Evolutionary conservation across 2,113 vertebrate genomes (phyloP), one percentile per base, ranked within the genome.

Genomic region (Euleptes europaea): DNA sequence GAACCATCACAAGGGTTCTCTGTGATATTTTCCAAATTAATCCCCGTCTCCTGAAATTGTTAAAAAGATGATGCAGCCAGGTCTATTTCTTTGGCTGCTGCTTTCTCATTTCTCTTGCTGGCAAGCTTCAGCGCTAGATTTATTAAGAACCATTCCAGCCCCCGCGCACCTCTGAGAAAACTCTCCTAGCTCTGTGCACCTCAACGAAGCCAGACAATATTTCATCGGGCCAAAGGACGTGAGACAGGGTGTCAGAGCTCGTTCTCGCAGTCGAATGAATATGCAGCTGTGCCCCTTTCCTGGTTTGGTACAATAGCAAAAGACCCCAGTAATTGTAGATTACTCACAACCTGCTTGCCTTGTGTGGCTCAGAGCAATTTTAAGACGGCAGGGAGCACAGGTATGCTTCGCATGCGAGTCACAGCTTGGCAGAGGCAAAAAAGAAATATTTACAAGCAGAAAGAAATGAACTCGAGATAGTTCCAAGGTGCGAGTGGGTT

Each of bases 271-370:
- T 42, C 90, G 88, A 91, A 90, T 86, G 76, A 85, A 51, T 86
- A 88, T 92, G 84, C 86, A 93, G 84, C 89, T 79, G 70, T 35
- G n/a, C 89, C 82, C 75, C 40, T 78, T 60, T 65, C 63, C 83
- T 66, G 80, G 92, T 91, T 91, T 89, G 74, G 84, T 76, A 81
- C 83, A 89, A 83, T 44, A 92, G 86, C 82, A 90, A 92, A 33
- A 44, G 90, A 90, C 91, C 38, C 7, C 84, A 92, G 69, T 86
- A 91, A 89, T 84, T 89, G 63, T 77, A 91, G 85, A 87, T 92
- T 66, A 35, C 76, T 90, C 63, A 51, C 44, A 92, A 93, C 84
- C 88, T 92, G 84, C 90, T 88, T 33, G 69, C 70, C 80, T 79
- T 88, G 66, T 82, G 54, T 84, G 12, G 5, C 73, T 89, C 85